Base-by-base conservation (phyloP, 1,140 invertebrate genomes). In the Zelostemma sp. region DNA sequence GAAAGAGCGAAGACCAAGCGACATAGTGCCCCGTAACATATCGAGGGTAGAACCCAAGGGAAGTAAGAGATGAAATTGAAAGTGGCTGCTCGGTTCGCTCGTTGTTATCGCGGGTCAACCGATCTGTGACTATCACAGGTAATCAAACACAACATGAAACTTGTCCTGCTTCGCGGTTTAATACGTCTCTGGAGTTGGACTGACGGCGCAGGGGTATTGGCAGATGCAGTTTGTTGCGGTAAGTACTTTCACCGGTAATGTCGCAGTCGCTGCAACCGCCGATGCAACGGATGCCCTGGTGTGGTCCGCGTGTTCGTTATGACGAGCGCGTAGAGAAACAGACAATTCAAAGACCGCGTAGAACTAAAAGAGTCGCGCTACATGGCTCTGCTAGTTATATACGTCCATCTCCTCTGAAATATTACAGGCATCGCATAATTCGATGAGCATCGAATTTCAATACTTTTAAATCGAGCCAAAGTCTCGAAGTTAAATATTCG, bases 241-340 rank as follows among this genome's bases (percentile, higher is more conserved):
- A 53, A 31, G 33, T 77, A 83, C 81, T 83, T 83, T 82, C 81
- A 83, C 81, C 81, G 59, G 50, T 58, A 72, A 73, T 68, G 69
- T 69, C 65, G 49, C 54, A 55, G 57, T 14, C 17, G 35, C 45
- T 48, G 40, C 25, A 57, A 45, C 9, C 40, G 64, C 41, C 48
- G 48, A 64, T 15, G 16, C 59, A 14, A 43, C 60, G 48, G 53
- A 68, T 72, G 47, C 51, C 60, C 58, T 54, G 63, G 58, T 46
- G 51, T 47, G 2, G 35, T 11, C 35, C 35, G 12, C 11, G 35
- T 5, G 35, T 38, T 48, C 21, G 57, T 47, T 8, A 33, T 9
- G 38, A 38, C 43, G 43, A 46, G 12, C 21, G 18, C 14, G 15
- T 41, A 15, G 6, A n/a, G 38, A 50, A 45, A 31, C 12, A 55